phyloP scores from a whole-genome alignment of 2,113 vertebrate species.

The Glaucomys volans region DNA sequence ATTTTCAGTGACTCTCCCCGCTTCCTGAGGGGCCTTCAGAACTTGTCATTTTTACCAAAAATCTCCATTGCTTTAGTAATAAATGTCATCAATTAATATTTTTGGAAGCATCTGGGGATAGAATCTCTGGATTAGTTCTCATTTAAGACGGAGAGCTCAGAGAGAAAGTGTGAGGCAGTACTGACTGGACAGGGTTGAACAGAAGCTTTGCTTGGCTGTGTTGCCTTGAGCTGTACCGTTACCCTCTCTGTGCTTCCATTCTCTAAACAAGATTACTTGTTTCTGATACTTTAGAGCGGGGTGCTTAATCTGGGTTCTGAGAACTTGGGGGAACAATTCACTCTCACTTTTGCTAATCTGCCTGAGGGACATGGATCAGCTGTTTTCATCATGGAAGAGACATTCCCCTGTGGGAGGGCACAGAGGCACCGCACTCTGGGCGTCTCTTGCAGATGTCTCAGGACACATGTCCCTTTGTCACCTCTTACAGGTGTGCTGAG shows the following conservation, averaged over 20 bases:
- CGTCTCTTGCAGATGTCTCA: rapidly evolving
- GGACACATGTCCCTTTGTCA: rapidly evolving
- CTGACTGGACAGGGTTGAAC: rapidly evolving
- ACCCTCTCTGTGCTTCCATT: background rate
- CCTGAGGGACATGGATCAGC: rapidly evolving
- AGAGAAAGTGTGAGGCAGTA: rapidly evolving
- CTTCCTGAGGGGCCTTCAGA: background rate
- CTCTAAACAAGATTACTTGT: rapidly evolving
- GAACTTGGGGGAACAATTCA: background rate
- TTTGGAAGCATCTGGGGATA: background rate
- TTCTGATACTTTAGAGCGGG: background rate
- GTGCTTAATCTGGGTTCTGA: background rate
- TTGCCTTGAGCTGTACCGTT: background rate
- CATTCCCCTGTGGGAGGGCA: rapidly evolving
- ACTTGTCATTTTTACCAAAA: too few species aligned
- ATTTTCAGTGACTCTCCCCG: background rate
- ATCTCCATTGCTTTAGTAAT: background rate
- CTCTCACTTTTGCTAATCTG: rapidly evolving
- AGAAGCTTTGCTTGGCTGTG: background rate
- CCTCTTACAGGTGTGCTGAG: too few species aligned
- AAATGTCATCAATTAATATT: background rate
- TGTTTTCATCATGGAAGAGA: background rate
- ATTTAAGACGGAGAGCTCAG: background rate
- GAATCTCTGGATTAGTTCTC: background rate
- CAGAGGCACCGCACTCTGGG: rapidly evolving